phyloP scores from a whole-genome alignment of 2,797 vertebrate genomes.

The Cossypha dichroa region DNA sequence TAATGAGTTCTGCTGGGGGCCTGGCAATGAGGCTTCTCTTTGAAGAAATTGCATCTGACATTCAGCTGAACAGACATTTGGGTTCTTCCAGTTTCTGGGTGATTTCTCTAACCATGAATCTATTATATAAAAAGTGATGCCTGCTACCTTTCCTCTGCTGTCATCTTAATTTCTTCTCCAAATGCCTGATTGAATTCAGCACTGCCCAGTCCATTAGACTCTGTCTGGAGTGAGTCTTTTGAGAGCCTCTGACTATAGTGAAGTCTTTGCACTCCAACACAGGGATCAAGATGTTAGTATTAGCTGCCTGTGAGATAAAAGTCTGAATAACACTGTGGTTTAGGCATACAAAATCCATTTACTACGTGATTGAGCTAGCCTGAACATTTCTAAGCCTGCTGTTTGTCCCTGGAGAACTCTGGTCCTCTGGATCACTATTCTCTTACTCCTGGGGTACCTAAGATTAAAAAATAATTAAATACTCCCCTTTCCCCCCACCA shows the following conservation, averaged over 20 bases:
- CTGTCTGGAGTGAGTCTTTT: background rate
- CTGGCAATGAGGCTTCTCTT: background rate
- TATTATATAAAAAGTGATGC: background rate
- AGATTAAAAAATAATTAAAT: background rate
- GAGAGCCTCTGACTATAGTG: background rate
- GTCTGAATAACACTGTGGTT: background rate
- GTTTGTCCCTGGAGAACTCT: background rate
- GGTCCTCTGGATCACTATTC: background rate
- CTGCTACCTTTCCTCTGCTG: background rate
- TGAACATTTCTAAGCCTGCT: background rate
- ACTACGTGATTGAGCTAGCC: background rate
- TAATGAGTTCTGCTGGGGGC: background rate
- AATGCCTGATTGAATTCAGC: background rate
- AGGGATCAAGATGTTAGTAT: background rate
- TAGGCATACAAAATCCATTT: background rate
- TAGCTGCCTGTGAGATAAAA: background rate
- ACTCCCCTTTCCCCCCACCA: background rate
- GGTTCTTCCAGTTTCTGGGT: background rate
- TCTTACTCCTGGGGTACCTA: background rate
- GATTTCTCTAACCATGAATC: background rate
- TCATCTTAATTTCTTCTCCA: background rate
- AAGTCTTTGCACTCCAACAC: background rate
- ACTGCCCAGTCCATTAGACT: background rate
- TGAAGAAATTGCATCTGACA: background rate
- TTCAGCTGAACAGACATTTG: background rate